Percentiles rank a stretch among this genome's conserved stretches.
Evolutionary conservation across 2,888 invertebrate species (phyloP).

Genomic region (Abrostola triplasia): DNA sequence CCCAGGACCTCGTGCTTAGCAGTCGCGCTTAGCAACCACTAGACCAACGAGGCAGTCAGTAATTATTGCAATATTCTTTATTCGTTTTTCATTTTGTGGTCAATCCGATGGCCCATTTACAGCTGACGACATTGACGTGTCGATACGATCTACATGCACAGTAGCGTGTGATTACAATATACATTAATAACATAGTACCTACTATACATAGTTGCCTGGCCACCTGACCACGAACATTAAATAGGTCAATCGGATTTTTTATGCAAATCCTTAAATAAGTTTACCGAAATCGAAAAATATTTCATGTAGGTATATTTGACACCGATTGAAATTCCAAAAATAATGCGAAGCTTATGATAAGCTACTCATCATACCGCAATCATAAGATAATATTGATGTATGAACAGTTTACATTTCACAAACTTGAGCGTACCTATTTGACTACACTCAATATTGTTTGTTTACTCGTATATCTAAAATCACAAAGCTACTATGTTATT

Average conservation of each 20-base stretch:
- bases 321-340: too few species aligned
- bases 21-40: too few species aligned
- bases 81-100: not conserved
- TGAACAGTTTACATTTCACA: not conserved
- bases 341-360: too few species aligned
- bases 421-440: conserved; percentile 1
- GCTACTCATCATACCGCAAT: too few species aligned
- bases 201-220: not conserved
- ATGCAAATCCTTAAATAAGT: too few species aligned
- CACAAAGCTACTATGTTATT: conserved; percentile 3
- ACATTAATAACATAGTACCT: not conserved
- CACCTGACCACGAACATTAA: too few species aligned
- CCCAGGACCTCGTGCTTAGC: too few species aligned
- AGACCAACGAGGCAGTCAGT: too few species aligned
- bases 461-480: conserved; percentile 2
- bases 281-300: too few species aligned
- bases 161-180: not conserved
- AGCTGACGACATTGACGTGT: not conserved
- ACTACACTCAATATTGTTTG: conserved; percentile 2
- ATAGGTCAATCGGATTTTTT: too few species aligned
- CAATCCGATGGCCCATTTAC: not conserved
- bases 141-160: conserved; percentile 2
- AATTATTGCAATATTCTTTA: too few species aligned
- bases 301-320: too few species aligned
- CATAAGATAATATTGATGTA: not conserved